Conservation (phyloP, 2,113 vertebrate species). For the Cichladusa arquata region DNA sequence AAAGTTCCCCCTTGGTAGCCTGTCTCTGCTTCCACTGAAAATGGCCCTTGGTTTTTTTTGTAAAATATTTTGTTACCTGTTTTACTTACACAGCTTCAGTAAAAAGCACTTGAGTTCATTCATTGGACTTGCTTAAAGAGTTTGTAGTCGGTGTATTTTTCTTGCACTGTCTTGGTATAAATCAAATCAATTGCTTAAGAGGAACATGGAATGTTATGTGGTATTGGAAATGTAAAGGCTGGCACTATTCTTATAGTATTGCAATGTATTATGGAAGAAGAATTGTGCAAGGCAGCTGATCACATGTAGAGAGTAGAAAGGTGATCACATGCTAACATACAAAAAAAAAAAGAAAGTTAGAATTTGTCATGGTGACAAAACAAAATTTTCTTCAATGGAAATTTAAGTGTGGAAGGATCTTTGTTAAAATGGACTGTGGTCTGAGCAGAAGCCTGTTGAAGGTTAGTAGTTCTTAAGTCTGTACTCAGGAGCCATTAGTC, state of each 20-base stretch:
- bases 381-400: neutral
- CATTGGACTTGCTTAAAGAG: neutral
- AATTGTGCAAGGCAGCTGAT: neutral
- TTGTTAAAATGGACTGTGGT: neutral
- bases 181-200: neutral
- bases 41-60: neutral
- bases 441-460: neutral
- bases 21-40: neutral
- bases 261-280: neutral
- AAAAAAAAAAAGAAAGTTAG: neutral
- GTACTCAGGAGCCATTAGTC: neutral
- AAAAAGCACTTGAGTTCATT: neutral
- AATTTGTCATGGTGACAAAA: neutral
- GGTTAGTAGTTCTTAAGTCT: neutral
- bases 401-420: neutral
- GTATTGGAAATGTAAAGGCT: neutral
- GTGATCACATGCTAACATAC: neutral
- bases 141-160: neutral
- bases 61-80: neutral
- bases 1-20: neutral
- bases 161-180: neutral
- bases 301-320: neutral
- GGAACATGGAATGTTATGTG: neutral
- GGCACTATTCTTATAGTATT: neutral
- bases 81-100: neutral